Base-by-base conservation (phyloP, 2,888 invertebrate species). In the Elmis aenea region DNA sequence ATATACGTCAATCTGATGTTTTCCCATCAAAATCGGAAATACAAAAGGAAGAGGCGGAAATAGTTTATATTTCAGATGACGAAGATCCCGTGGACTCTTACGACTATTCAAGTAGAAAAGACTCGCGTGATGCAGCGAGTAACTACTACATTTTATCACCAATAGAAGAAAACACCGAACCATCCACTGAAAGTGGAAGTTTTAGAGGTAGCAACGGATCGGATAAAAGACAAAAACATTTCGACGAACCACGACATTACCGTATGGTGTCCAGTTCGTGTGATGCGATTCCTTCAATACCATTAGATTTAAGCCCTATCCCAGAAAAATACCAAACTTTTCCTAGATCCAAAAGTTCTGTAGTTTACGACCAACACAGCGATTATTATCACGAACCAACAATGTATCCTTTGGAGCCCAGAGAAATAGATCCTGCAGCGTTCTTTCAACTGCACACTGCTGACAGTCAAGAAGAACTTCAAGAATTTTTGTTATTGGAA, bases 391-490 rank as follows among this genome's bases (percentile, higher is more conserved):
- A 55, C 15, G 59, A 61, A 31, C 56, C 52, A 14, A 65, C 64
- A 2, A 66, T 73, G 62, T 76, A 72, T 55, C 75, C 75, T 1
- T 52, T 76, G 27, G 76, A 77, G 52, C 77, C 77, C 1, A 59
- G 76, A 41, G 77, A 77, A 58, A 63, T 78, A 29, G 77, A 77
- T 50, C 69, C 75, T 2, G 71, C 71, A 33, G 68, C 66, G 13
- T 77, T 72, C 46, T 72, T 71, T 35, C 77, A 77, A 54, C 57
- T 77, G 9, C 76, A 77, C 48, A 75, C 73, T 1, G 75, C 74
- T 2, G 75, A 77, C 43, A 77, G 76, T 52, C 74, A 75, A 48
- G 77, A 79, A 49, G 77, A 79, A 46, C 60, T 79, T 20, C 76
- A 77, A 50, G 77, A 79, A 56, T 78, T 79, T 59, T 62, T 79